Evolutionary conservation across 2,888 invertebrate genomes (phyloP).

Genomic region (Agonum fuliginosum): DNA sequence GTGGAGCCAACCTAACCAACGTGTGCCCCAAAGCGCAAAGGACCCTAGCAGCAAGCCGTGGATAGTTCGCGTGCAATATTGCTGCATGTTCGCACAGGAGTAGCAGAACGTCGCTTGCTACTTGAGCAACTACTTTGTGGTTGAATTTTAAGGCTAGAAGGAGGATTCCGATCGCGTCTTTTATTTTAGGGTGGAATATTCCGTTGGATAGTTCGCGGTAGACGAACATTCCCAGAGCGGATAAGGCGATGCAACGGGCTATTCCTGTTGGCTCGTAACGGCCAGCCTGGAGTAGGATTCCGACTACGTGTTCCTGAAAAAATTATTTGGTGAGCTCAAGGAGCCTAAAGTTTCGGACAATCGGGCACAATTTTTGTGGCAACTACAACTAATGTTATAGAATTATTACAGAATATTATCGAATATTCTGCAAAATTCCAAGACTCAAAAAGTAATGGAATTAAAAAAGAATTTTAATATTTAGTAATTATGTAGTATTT

Average conservation of each 20-base stretch:
- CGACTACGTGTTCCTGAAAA: conserved; percentile 88
- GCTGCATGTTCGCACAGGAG: conserved; percentile 87
- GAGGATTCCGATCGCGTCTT: conserved; percentile 81
- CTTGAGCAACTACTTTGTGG: conserved; percentile 87
- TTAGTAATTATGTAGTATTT: no score
- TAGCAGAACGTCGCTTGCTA: conserved; percentile 87
- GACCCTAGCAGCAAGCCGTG: conserved; percentile 77
- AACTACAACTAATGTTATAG: no score
- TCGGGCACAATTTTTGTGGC: no score
- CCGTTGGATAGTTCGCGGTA: conserved; percentile 80
- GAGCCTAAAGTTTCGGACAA: no score
- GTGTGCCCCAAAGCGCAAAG: conserved; percentile 69
- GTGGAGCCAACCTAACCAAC: conserved; percentile 63
- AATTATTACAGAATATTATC: no score
- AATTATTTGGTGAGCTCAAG: no score
- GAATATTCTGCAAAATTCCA: no score
- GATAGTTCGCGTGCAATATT: conserved; percentile 82
- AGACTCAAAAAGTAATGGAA: no score
- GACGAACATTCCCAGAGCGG: conserved; percentile 86
- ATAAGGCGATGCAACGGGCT: conserved; percentile 92
- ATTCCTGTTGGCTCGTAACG: conserved; percentile 91
- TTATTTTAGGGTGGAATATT: conserved; percentile 78
- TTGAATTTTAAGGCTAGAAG: conserved; percentile 84
- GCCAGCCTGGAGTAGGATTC: conserved; percentile 90
- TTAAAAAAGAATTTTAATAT: no score